Evolutionary conservation across 2,888 invertebrate genomes (phyloP), one percentile per base, ranked within the genome.

Genomic region (Mythimna albipuncta): DNA sequence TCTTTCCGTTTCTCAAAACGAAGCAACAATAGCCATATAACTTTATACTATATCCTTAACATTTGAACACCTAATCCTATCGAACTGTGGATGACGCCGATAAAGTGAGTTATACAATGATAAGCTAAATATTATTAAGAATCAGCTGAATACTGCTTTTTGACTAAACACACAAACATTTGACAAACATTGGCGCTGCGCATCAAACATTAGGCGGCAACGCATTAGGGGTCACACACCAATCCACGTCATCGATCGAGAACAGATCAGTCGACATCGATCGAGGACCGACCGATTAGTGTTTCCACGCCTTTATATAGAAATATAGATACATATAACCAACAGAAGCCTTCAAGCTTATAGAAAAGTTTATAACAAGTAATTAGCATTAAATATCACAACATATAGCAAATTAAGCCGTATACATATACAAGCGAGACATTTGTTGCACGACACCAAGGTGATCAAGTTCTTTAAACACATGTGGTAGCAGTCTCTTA

Each of bases 341-440:
- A 94, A 94, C 93, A 93, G 84, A 93, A 93, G 93, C 94, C 81
- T 79, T 86, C 57, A 93, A 93, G 93, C 92, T 85, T 78, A 86
- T 85, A 87, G 81, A 85, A 84, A 79, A 72, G 77, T 83, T 85
- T 85, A 4, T 83, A 89, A 90, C 88, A 89, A 89, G 79, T 86
- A 79, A 87, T 88, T 91, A 89, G 84, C 74, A 87, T 88, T 89
- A 90, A 91, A 92, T 94, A 94, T 95, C 94, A 95, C 95, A 95
- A 94, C 91, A 94, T 89, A 88, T 91, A 92, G 92, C 92, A 91
- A 93, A 93, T 85, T 79, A 94, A 94, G 93, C 94, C 93, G 94
- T 93, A 93, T 92, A 94, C 93, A 88, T 76, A 79, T 74, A 78
- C 44, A 80, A 83, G 86, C 86, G 81, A 79, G 86, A 85, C 71